Evolutionary conservation across 2,888 invertebrate genomes (phyloP).

Genomic region (Sinohyriopsis cumingii): DNA sequence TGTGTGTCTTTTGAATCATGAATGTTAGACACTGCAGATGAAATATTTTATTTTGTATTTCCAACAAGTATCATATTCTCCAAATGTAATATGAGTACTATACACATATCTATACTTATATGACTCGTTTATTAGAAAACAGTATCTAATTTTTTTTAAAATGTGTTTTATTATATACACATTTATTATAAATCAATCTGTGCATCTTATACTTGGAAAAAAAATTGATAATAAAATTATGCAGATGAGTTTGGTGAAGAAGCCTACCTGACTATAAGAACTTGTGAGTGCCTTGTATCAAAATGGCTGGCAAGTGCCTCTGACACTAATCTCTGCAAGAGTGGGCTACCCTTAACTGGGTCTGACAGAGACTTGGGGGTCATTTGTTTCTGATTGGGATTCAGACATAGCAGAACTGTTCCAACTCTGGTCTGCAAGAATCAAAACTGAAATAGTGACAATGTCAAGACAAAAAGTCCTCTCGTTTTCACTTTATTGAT

Average conservation of each 20-base stretch:
- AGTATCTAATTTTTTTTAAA: too few species aligned
- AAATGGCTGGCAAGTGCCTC: conserved; percentile 94
- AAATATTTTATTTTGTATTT: too few species aligned
- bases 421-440: conserved; percentile 89
- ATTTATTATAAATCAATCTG: background rate
- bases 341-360: conserved; percentile 86
- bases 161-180: too few species aligned
- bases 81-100: too few species aligned
- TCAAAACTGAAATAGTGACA: too few species aligned
- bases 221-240: background rate
- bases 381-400: conserved; percentile 84
- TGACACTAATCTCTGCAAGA: conserved; percentile 89
- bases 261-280: conserved; percentile 82
- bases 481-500: too few species aligned
- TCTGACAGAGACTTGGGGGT: conserved; percentile 74
- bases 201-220: background rate
- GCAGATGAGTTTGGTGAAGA: background rate
- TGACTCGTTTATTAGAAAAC: too few species aligned
- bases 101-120: too few species aligned
- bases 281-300: conserved; percentile 96
- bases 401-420: conserved; percentile 90
- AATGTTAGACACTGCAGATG: too few species aligned
- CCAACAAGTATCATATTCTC: too few species aligned
- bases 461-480: too few species aligned
- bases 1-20: too few species aligned